Evolutionary conservation across 2,797 vertebrate species (phyloP).

Genomic region (Falco naumanni): DNA sequence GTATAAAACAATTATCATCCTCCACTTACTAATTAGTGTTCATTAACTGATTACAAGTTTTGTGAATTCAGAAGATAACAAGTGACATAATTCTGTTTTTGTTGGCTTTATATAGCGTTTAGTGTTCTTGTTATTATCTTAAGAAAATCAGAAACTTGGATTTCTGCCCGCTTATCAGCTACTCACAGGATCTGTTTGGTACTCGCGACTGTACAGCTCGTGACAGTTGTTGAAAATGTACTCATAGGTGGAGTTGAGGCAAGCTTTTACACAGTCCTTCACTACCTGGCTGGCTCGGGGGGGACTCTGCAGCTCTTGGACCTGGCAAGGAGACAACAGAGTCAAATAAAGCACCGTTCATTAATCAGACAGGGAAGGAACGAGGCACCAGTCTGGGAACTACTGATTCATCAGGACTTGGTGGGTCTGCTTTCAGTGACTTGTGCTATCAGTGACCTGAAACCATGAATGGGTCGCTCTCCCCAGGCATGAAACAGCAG

Average conservation of each 20-base stretch:
- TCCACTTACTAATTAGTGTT: background rate
- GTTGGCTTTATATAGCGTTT: background rate
- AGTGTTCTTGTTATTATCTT: background rate
- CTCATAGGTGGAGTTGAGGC: slow-evolving; percentile 97
- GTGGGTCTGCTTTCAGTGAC: background rate
- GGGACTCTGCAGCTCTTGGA: slow-evolving; percentile 97
- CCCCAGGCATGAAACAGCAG: background rate
- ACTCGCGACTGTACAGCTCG: slow-evolving; percentile 93
- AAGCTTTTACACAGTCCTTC: slow-evolving; percentile 97
- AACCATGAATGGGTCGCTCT: background rate
- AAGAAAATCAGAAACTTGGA: background rate
- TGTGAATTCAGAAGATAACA: background rate
- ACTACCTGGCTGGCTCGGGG: slow-evolving; percentile 98
- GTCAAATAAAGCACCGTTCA: background rate
- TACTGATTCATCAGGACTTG: background rate
- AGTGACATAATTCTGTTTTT: background rate
- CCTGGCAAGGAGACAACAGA: slow-evolving; percentile 75
- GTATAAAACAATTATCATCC: background rate
- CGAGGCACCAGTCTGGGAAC: accelerated
- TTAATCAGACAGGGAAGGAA: background rate
- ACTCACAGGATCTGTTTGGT: slow-evolving; percentile 89
- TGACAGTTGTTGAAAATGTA: slow-evolving; percentile 99
- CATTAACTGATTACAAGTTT: slow-evolving; percentile 35
- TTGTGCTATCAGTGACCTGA: background rate
- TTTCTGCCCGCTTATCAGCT: background rate